A percentile compares a stretch with the other conserved stretches of the same genome.
Evolutionary conservation across 2,797 vertebrate genomes (phyloP).

Genomic region (Platalea minor): DNA sequence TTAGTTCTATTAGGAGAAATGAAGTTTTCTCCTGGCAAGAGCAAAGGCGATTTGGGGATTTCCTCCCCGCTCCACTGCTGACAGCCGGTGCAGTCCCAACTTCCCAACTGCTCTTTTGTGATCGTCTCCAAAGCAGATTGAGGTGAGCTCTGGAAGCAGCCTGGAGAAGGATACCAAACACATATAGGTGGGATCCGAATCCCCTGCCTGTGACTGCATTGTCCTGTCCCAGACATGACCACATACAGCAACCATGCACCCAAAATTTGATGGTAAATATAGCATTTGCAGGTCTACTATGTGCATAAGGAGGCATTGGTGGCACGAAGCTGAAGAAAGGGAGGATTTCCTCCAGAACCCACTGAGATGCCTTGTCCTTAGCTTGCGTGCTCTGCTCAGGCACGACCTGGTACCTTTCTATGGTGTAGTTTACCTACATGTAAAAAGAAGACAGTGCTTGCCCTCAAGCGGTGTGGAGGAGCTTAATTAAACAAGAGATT

Average conservation of each 20-base stretch:
- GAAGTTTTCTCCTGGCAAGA: not conserved
- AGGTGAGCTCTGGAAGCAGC: not conserved
- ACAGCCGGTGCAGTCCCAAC: not conserved
- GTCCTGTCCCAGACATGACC: not conserved
- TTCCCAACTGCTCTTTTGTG: rapidly evolving
- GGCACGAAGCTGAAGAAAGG: not conserved
- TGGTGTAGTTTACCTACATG: slow-evolving; percentile 24
- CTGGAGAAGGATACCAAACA: not conserved
- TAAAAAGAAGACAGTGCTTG: slow-evolving; percentile 17
- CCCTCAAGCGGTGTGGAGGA: not conserved
- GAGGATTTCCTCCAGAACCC: not conserved
- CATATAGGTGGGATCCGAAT: not conserved
- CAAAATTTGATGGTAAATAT: not conserved
- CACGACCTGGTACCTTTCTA: not conserved
- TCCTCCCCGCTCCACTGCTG: not conserved
- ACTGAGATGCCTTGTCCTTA: not conserved
- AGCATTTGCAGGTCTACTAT: rapidly evolving
- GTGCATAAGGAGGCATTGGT: not conserved
- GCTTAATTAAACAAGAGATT: slow-evolving; percentile 47
- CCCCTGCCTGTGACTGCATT: rapidly evolving
- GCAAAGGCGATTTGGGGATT: not conserved
- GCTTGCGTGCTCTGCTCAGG: not conserved
- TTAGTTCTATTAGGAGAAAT: not conserved
- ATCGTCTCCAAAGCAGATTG: not conserved
- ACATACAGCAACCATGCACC: rapidly evolving